A percentile compares a stretch with the other conserved stretches of the same genome.
Evolutionary conservation across 2,797 vertebrate genomes (phyloP).

Genomic region (Diplodus sargus): DNA sequence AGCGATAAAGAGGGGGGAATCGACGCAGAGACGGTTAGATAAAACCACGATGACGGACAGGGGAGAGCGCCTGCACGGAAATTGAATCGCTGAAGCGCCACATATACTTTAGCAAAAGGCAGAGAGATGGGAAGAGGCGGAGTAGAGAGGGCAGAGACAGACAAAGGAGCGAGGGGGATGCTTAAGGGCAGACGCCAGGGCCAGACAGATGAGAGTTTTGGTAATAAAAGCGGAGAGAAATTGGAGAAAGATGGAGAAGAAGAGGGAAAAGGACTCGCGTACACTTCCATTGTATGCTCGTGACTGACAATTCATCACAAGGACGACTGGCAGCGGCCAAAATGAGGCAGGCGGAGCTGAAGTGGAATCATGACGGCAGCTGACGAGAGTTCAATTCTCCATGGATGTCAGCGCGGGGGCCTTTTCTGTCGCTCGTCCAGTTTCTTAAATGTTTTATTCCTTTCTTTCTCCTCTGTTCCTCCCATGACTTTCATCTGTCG

Average conservation of each 20-base stretch:
- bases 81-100: constrained; percentile 92
- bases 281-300: constrained; percentile 31
- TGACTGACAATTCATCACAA: constrained; percentile 21
- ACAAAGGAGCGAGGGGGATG: constrained; percentile 48
- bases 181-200: constrained; percentile 45
- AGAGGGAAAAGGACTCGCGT: constrained; percentile 11
- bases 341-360: constrained; percentile 26
- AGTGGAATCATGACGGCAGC: constrained; percentile 22
- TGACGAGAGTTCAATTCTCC: constrained; percentile 26
- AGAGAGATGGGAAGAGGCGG: constrained; percentile 76
- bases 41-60: constrained; percentile 86
- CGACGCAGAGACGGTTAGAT: constrained; percentile 86
- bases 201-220: constrained; percentile 53
- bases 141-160: constrained; percentile 39
- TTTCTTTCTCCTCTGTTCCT: constrained; percentile 9
- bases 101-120: constrained; percentile 89
- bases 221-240: constrained; percentile 49
- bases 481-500: constrained; percentile 26
- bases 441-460: constrained; percentile 4
- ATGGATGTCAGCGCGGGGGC: background rate
- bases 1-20: constrained; percentile 90
- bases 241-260: constrained; percentile 32
- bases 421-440: constrained; percentile 8
- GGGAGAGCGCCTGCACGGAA: constrained; percentile 84
- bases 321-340: constrained; percentile 2